Evolutionary conservation across 2,888 invertebrate genomes (phyloP), one percentile per base, ranked within the genome.

Genomic region (Hydriomena furcata): DNA sequence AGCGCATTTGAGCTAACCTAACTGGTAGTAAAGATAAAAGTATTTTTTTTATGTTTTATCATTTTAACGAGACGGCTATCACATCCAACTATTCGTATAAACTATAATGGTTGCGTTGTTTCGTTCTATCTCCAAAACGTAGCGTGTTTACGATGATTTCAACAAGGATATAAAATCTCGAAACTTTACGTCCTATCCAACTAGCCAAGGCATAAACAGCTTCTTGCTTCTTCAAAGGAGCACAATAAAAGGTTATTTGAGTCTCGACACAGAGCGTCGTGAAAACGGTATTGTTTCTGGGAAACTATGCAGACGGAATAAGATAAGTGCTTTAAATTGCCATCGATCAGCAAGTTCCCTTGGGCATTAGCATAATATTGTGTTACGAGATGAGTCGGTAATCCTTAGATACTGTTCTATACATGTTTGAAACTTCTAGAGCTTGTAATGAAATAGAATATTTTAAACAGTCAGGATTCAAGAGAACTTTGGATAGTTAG

Each of bases 241-340:
- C 24, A 45, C 52, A 52, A 52, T 49, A 47, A 52, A 49, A 52
- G 42, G 37, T 38, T 52, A 52, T 52, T 52, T 47, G 38, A 43
- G 47, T 38, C 36, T 51, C 41, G 25, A n/a, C n/a, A 25, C 41
- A 36, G 28, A 25, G 37, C 23, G 17, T 24, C 41, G 34, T 30
- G 28, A 37, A 32, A 53, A 37, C 36, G 20, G 51, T 36, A 56
- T 54, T 52, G 55, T 60, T 61, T 58, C 58, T 51, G 25, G 34
- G 56, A 46, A 49, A 45, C 51, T 40, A 49, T 31, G 50, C 48
- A 53, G 41, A 52, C 46, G 47, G 36, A 46, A 53, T 53, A 35
- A 45, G 49, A 51, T 58, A 60, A 55, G 51, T 55, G 48, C 49
- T 41, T 38, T 31, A 30, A 36, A 51, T 57, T 38, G 45, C 36